Evolutionary conservation across 1,140 invertebrate genomes (phyloP).

Genomic region (Diorhabda carinulata): DNA sequence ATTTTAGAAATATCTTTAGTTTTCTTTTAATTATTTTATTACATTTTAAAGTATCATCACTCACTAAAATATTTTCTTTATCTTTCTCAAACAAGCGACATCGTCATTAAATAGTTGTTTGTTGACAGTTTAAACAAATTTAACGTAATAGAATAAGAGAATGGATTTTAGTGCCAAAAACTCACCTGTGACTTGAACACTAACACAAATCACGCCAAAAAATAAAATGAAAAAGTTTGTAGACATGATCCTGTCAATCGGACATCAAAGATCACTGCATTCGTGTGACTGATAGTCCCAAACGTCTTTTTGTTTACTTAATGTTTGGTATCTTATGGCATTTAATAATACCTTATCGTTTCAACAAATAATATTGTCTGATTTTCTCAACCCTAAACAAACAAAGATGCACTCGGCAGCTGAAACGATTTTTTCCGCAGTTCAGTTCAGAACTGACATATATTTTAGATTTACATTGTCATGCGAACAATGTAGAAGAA

Average conservation of each 20-base stretch:
- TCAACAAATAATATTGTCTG: constrained; percentile 1
- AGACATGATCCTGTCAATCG: neutral
- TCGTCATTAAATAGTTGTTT: too few relatives aligned
- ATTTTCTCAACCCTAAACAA: neutral
- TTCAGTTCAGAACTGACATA: neutral
- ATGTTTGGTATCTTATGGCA: neutral
- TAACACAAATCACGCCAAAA: neutral
- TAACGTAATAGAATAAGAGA: too few relatives aligned
- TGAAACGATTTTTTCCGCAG: neutral
- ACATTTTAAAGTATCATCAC: too few relatives aligned
- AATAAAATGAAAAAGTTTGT: neutral
- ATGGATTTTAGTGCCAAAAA: too few relatives aligned
- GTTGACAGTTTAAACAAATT: too few relatives aligned
- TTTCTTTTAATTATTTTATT: too few relatives aligned
- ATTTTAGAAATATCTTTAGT: too few relatives aligned
- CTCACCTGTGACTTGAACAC: neutral
- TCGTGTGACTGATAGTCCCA: neutral
- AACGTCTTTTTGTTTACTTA: neutral
- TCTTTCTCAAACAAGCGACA: too few relatives aligned
- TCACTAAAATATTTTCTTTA: too few relatives aligned
- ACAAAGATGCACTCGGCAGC: neutral
- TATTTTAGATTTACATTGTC: neutral
- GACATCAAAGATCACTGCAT: neutral
- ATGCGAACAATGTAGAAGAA: neutral
- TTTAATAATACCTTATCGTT: neutral